These are phyloP conservation scores for Heliconius ismenius DNA, from an alignment of 2,888 invertebrate species.

Conservation along the genomic window DNA sequence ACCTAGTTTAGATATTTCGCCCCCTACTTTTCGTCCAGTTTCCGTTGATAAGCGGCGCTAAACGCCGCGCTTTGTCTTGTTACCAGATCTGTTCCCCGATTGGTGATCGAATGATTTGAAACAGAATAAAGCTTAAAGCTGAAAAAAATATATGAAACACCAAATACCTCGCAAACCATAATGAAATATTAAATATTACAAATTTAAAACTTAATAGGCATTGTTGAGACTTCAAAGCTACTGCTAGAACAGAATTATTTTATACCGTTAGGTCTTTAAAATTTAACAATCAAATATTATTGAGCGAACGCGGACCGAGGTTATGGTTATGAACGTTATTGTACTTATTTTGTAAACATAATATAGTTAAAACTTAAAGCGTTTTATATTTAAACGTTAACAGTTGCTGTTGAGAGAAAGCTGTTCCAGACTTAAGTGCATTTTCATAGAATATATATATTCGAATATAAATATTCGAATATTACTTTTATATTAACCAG, in stretches of 20 bases:
- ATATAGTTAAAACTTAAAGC: too few species aligned
- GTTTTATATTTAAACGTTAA: background rate
- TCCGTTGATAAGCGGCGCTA: too few species aligned
- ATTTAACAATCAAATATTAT: conserved; percentile 2
- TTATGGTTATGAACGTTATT: background rate
- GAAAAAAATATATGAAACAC: background rate
- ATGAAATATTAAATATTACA: background rate
- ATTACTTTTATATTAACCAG: background rate
- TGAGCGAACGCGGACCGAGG: background rate
- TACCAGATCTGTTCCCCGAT: too few species aligned
- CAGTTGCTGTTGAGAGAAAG: background rate
- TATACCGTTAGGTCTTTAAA: background rate
- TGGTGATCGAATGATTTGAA: too few species aligned
- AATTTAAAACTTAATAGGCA: background rate
- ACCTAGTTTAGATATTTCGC: background rate
- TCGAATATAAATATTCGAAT: too few species aligned
- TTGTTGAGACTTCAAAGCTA: background rate
- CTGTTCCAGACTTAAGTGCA: background rate
- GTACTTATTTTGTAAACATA: conserved; percentile 12
- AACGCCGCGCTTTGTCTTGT: too few species aligned
- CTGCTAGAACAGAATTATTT: too few species aligned
- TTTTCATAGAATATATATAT: background rate
- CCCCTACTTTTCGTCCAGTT: too few species aligned
- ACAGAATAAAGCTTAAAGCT: too few species aligned
- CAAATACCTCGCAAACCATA: background rate